Conservation (phyloP, 2,888 invertebrate species). For the Ophion ventricosus region DNA sequence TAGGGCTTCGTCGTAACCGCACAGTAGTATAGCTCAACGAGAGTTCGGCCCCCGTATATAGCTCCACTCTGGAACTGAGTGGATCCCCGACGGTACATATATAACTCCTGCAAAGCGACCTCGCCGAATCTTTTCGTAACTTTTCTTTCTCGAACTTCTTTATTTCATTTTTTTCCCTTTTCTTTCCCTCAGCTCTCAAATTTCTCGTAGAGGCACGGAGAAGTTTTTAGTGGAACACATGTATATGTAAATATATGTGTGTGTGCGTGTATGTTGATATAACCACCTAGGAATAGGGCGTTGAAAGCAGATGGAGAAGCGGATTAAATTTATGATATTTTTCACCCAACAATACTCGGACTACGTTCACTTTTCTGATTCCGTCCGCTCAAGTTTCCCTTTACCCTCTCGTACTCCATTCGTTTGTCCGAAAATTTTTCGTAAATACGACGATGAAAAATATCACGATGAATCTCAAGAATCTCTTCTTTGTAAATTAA, state of each 20-base stretch:
- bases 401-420: neutral
- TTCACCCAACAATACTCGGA: slow-evolving; percentile 60
- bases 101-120: slow-evolving; percentile 58
- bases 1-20: slow-evolving; percentile 44
- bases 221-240: slow-evolving; percentile 51
- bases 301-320: slow-evolving; percentile 48
- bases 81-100: slow-evolving; percentile 46
- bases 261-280: slow-evolving; percentile 1
- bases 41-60: slow-evolving; percentile 42
- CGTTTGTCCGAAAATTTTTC: neutral
- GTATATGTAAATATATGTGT: no score
- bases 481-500: neutral
- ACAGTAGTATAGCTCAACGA: slow-evolving; percentile 43
- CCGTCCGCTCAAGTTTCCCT: slow-evolving; percentile 8
- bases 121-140: slow-evolving; percentile 62
- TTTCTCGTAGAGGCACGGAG: slow-evolving; percentile 13
- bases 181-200: neutral
- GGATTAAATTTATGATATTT: slow-evolving; percentile 69
- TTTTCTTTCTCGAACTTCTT: slow-evolving; percentile 53
- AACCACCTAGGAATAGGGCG: slow-evolving; percentile 30
- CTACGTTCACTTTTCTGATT: slow-evolving; percentile 39
- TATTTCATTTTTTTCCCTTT: slow-evolving; percentile 27
- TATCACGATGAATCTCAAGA: slow-evolving; percentile 8
- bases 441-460: slow-evolving; percentile 42
- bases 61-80: slow-evolving; percentile 32